Evolutionary conservation across 2,113 vertebrate species (phyloP), one percentile per base, ranked within the genome.

Genomic region (Gallinago jamesoni): DNA sequence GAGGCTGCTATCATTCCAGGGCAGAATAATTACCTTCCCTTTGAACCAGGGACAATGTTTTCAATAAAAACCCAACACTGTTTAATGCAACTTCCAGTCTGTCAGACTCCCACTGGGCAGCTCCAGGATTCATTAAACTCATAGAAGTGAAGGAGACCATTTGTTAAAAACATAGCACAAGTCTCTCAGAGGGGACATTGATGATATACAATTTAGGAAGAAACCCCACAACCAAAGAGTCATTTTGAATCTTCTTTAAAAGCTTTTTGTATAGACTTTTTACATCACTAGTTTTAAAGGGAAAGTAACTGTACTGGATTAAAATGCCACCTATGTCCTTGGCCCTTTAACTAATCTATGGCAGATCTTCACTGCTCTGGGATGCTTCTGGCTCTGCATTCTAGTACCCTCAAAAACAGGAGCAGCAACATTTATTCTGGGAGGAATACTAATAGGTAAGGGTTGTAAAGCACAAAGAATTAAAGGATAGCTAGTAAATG

Each of bases 41-140:
- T 95, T 96, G 94, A 97, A 97, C 94, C 72, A 88, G 94, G 59
- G 76, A 94, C 93, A 95, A 93, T 92, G 92, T 95, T 97, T 97
- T 94, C 90, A 96, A 94, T 96, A 96, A 92, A 97, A 95, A 50
- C 62, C 10, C 53, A 84, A 89, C 93, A 84, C 87, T 90, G 78
- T 84, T 92, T 93, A 96, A 96, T 91, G 82, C 75, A 96, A 95
- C 87, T 97, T 95, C 90, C 86, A 96, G 57, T 92, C 86, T 94
- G 92, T 96, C 90, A 93, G 89, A 86, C 86, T 89, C 97, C 96
- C 89, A 94, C 96, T 85, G 92, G 72, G 95, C 67, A 96, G 90
- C 73, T 83, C 69, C 81, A 94, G 41, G 67, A 89, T 84, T 92
- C 81, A 64, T 48, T 80, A 85, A 68, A 85, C 59, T 88, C 75